Evolutionary conservation across 1,140 invertebrate species (phyloP), one percentile per base, ranked within the genome.

Genomic region (Drosophila tristis): DNA sequence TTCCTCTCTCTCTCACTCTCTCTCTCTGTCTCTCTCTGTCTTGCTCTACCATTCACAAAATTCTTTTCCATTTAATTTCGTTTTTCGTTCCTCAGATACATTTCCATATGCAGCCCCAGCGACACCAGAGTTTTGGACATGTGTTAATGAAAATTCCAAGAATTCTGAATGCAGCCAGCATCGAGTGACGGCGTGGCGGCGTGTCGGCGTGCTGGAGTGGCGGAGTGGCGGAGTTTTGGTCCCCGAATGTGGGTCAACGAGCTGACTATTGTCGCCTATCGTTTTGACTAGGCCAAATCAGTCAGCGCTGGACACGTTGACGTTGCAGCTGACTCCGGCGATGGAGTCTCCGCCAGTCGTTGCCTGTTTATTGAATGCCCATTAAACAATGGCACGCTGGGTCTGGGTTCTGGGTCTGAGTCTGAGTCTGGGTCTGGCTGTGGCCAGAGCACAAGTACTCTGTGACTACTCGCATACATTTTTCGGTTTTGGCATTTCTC

Each of bases 91-190:
- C 8, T 9, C 45, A 58, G 64, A 49, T 64, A 64, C 74, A 80
- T 87, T 82, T 78, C 70, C 74, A 78, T 85, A 85, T 81, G 78
- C 75, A 71, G 42, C 53, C 9, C 9, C 54, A 4, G 16, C 20
- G 16, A 35, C 26, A 35, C 11, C 35, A 15, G 53, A 42, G 16
- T 44, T 42, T 58, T 73, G 45, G 78, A 84, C 80, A 86, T 87
- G 84, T 89, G 84, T 89, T 89, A 89, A 89, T 89, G 84, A 89
- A 89, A 89, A 89, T 89, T 89, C 84, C 80, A 53, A 80, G 84
- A 89, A 89, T 59, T 73, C 61, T 74, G 64, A 70, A 67, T 78
- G 62, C 56, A 68, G 49, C 50, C 53, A 64, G 16, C 58, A 63
- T 56, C 58, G 63, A 49, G 55, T 31, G 29, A 2, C 8, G 29